These are phyloP conservation scores for Drosophila tani DNA, from an alignment of 1,140 invertebrate species.

Conservation along the genomic window DNA sequence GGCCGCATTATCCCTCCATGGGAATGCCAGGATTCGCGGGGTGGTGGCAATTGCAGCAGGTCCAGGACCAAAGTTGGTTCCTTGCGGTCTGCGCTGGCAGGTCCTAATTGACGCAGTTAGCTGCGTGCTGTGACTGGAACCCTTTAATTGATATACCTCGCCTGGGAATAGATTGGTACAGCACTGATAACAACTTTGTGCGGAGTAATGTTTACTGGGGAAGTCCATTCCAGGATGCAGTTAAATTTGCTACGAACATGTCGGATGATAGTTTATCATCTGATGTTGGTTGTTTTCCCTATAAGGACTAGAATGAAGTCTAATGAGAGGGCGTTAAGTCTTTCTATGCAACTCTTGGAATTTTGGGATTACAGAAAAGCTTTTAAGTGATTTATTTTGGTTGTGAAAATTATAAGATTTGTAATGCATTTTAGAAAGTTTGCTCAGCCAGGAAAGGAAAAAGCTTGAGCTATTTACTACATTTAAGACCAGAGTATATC, in stretches of 20 bases:
- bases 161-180: constrained; percentile 34
- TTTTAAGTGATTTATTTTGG: neutral
- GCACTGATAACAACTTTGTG: constrained; percentile 33
- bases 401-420: neutral
- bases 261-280: neutral
- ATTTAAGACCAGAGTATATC: no score
- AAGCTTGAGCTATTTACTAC: neutral
- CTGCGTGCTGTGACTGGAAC: constrained; percentile 42
- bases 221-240: neutral
- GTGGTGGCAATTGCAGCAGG: constrained; percentile 4
- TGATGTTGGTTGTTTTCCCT: no score
- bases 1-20: constrained; percentile 66
- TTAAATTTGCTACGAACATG: neutral
- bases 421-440: neutral
- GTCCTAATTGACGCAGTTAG: constrained; percentile 47
- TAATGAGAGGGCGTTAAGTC: no score
- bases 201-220: constrained; percentile 1
- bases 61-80: constrained; percentile 20
- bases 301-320: neutral
- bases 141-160: constrained; percentile 35
- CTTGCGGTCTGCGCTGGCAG: constrained; percentile 42
- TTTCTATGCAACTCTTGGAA: neutral
- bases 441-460: neutral
- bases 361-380: neutral
- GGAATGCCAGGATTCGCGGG: constrained; percentile 55